Evolutionary conservation across 2,888 invertebrate genomes (phyloP), one percentile per base, ranked within the genome.

Genomic region (Hoplodrina ambigua): DNA sequence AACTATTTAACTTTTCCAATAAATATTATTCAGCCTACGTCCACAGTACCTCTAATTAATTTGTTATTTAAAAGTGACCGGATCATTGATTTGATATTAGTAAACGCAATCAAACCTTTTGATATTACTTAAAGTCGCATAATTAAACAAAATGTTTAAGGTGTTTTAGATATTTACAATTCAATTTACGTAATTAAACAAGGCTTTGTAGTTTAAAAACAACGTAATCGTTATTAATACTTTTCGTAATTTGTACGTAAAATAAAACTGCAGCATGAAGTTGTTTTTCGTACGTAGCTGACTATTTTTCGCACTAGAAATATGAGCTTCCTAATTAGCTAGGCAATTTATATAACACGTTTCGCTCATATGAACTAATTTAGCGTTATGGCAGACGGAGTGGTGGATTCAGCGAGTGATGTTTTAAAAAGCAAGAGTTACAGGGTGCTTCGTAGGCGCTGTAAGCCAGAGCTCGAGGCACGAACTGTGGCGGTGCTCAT

Each of bases 401-500:
- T 65, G 65, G 65, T 49, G 55, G 19, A 69, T 75, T 70, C 54
- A 67, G 55, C 19, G 49, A 70, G 62, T 66, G 53, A 66, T 75
- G 67, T 75, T 75, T 76, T 60, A 69, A 75, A 69, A 80, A 79
- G 62, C 60, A 74, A 75, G 76, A 66, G 67, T 73, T 78, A 72
- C 70, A 64, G 62, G 65, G 52, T 75, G 59, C 49, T 75, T 55
- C 59, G 69, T 65, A 78, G 72, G 60, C 71, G 55, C 65, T 76
- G 77, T 75, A 75, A 76, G 76, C 81, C 78, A 81, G 72, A 82
- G 80, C 83, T 79, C 85, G 76, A 74, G 77, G 81, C 85, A 85
- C 79, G 81, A 86, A 84, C 85, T 79, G 82, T 84, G 83, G 84
- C 82, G 85, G 83, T 79, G 71, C 90, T 93, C 93, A 95, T 95